A percentile compares a stretch with the other conserved stretches of the same genome.
phyloP scores from a whole-genome alignment of 2,113 vertebrate species.

The Ptilorrhoa leucosticta region DNA sequence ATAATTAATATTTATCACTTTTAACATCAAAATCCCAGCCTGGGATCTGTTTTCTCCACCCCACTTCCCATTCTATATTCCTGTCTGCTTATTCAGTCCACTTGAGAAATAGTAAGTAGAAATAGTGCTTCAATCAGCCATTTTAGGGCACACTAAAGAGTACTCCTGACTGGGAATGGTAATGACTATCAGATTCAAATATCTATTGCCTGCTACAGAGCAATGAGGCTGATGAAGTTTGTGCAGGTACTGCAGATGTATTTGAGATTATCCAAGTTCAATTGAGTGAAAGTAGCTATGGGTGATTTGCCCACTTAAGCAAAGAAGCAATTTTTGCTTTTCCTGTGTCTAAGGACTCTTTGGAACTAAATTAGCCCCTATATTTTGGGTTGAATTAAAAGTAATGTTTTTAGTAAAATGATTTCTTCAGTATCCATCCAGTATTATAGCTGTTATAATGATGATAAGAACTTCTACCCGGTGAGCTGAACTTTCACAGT shows the following conservation, averaged over 20 bases:
- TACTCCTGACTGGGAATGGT: neutral
- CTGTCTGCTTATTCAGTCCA: conserved; percentile 2
- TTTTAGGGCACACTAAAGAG: neutral
- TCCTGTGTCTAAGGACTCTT: neutral
- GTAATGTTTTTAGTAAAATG: neutral
- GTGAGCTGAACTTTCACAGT: neutral
- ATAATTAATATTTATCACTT: conserved; percentile 51
- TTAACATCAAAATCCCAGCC: neutral
- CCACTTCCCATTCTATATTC: neutral
- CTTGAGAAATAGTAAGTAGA: conserved; percentile 20
- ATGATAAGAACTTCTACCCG: neutral
- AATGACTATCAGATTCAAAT: conserved; percentile 5
- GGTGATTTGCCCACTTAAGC: neutral
- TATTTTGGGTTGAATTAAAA: neutral
- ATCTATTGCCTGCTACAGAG: neutral
- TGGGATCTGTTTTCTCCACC: conserved; percentile 9
- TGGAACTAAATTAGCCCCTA: neutral
- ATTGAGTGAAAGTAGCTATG: neutral
- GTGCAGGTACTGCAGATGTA: neutral
- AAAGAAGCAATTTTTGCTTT: neutral
- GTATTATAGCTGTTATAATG: neutral
- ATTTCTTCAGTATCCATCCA: neutral
- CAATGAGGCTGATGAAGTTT: neutral
- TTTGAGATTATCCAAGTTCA: neutral
- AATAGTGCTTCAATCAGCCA: conserved; percentile 34